These are phyloP conservation scores for Odobenus rosmarus DNA, from an alignment of 2,113 vertebrate genomes.

Conservation along the genomic window DNA sequence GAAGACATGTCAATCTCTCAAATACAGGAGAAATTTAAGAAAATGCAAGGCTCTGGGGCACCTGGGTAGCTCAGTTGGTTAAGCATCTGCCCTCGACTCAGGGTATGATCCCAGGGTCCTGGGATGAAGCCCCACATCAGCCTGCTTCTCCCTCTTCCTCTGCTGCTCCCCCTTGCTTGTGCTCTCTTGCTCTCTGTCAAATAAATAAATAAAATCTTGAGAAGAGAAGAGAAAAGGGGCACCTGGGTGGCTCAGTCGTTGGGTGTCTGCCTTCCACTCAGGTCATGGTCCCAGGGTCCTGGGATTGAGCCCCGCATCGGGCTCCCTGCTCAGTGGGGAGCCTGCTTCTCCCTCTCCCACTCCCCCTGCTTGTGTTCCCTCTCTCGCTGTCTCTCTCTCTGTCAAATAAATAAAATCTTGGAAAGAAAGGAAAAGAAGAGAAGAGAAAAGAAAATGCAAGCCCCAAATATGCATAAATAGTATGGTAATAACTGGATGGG, in stretches of 20 bases:
- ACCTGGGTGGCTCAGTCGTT: background rate
- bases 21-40: constrained; percentile 2
- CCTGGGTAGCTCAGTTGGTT: no score
- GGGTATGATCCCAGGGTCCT: no score
- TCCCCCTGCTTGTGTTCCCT: background rate
- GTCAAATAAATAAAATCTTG: background rate
- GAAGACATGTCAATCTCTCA: background rate
- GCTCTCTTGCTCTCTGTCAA: no score
- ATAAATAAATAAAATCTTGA: no score
- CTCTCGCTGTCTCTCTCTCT: background rate
- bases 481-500: background rate
- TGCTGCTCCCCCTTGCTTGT: no score
- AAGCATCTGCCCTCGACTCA: no score
- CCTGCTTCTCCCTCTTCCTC: no score
- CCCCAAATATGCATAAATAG: background rate
- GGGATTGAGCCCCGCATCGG: background rate
- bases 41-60: background rate
- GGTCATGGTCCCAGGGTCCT: background rate
- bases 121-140: no score
- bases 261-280: background rate
- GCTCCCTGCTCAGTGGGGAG: no score
- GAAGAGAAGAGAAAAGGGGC: no score
- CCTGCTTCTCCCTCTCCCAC: no score
- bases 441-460: constrained; percentile 31
- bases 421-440: background rate